Conservation (phyloP, 2,797 vertebrate genomes). For the Heliangelus exortis region DNA sequence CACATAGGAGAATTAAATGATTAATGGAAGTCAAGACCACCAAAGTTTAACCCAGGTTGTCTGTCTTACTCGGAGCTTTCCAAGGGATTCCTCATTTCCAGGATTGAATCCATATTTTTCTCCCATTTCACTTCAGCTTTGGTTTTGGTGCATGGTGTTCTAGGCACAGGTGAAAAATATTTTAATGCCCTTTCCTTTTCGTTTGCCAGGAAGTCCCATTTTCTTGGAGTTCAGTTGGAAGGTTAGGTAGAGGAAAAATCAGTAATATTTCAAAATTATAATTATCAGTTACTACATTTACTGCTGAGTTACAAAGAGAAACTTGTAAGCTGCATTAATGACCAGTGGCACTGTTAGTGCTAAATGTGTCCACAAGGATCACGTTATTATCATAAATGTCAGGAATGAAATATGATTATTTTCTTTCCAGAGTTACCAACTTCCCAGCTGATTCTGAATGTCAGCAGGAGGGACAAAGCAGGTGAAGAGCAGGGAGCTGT, state of each 20-base stretch:
- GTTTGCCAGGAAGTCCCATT: neutral
- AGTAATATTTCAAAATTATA: neutral
- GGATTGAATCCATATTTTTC: neutral
- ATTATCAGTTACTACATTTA: neutral
- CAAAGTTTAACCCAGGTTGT: neutral
- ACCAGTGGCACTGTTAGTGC: neutral
- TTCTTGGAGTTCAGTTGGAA: neutral
- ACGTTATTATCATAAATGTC: neutral
- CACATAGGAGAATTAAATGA: neutral
- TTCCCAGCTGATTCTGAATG: neutral
- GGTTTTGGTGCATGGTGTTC: neutral
- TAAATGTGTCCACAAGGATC: neutral
- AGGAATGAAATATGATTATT: neutral
- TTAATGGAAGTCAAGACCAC: neutral
- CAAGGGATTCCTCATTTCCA: neutral
- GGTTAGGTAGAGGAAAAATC: neutral
- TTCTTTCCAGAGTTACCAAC: neutral
- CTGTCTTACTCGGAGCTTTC: neutral
- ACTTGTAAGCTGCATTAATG: neutral
- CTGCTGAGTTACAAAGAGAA: neutral
- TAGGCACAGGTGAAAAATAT: neutral
- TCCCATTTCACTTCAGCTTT: neutral
- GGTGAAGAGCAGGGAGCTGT: neutral
- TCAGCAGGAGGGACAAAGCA: neutral
- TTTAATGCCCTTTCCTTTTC: neutral